Conservation (phyloP, 2,888 invertebrate genomes). For the Eilema caniola region DNA sequence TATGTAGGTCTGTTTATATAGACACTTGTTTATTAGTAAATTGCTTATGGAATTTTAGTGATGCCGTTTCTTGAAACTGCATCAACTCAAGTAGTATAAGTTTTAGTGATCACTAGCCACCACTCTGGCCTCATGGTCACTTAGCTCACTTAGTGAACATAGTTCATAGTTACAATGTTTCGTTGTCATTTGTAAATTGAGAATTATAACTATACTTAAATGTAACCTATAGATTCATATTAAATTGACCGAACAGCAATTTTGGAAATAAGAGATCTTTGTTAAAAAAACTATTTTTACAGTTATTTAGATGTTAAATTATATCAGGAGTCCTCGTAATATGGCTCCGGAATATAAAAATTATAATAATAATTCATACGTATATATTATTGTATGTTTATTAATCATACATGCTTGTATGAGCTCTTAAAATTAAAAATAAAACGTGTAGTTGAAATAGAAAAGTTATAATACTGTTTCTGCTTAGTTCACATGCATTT, state of each 20-base stretch:
- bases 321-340: constrained; percentile 55
- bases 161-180: neutral
- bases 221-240: constrained; percentile 5
- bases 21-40: neutral
- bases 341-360: constrained; percentile 55
- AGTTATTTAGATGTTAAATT: constrained; percentile 57
- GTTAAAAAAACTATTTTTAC: constrained; percentile 64
- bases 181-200: constrained; percentile 28
- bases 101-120: neutral
- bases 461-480: constrained; percentile 54
- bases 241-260: constrained; percentile 41
- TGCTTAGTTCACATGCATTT: constrained; percentile 59
- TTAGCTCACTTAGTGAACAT: constrained; percentile 1
- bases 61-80: neutral
- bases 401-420: constrained; percentile 58
- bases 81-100: neutral
- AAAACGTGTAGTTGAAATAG: constrained; percentile 49
- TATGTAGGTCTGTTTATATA: neutral
- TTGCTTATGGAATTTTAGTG: no score
- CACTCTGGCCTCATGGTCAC: neutral
- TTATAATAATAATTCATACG: constrained; percentile 46
- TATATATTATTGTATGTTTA: constrained; percentile 48
- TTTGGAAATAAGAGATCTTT: constrained; percentile 55
- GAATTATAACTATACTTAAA: constrained; percentile 2
- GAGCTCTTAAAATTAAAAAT: constrained; percentile 49